Conservation (phyloP, 2,888 invertebrate species). For the Eupithecia abbreviata region DNA sequence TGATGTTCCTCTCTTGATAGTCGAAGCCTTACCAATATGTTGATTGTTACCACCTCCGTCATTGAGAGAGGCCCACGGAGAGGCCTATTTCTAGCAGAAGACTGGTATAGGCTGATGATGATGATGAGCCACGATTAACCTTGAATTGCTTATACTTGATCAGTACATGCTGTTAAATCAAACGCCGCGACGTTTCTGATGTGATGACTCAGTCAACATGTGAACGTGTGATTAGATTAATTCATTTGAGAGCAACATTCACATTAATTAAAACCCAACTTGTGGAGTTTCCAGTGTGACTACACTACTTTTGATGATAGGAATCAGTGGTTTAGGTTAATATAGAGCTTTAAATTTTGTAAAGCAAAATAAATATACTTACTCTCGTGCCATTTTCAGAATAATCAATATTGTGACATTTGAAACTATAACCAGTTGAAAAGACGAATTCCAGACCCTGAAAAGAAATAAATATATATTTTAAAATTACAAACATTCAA, state of each 20-base stretch:
- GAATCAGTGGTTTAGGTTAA: neutral
- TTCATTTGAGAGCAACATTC: neutral
- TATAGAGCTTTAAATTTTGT: too few species aligned
- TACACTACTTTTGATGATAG: neutral
- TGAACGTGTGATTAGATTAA: neutral
- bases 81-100: too few species aligned
- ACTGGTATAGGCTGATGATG: too few species aligned
- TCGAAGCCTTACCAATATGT: conserved; percentile 98
- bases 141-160: neutral
- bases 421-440: conserved; percentile 75
- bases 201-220: neutral
- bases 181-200: neutral
- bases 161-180: neutral
- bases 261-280: neutral
- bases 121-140: neutral
- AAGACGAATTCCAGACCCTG: conserved; percentile 49
- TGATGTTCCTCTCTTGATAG: conserved; percentile 98
- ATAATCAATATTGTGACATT: conserved; percentile 84
- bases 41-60: too few species aligned
- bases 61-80: too few species aligned
- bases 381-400: conserved; percentile 48
- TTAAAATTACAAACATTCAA: neutral
- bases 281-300: neutral
- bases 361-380: conserved; percentile 31
- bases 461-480: conserved; percentile 31